Evolutionary conservation across 2,797 vertebrate genomes (phyloP), one percentile per base, ranked within the genome.

Genomic region (Cossypha caffra): DNA sequence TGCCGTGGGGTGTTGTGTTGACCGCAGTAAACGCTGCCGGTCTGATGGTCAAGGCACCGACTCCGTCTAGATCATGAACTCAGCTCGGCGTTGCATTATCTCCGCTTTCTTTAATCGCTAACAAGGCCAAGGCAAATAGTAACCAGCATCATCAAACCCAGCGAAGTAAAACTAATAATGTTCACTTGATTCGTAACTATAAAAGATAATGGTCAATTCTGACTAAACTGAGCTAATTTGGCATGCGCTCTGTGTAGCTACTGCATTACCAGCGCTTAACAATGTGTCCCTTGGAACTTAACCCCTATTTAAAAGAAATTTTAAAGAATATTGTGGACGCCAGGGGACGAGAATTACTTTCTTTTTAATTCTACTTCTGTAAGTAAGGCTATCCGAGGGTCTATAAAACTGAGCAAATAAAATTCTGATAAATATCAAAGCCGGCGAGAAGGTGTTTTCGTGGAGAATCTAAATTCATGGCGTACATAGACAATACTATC

Each of bases 131-230:
- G 96, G 95, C 94, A 97, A 96, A 97, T 93, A 96, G 94, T 96
- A 96, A 97, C 80, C 75, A 51, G 59, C 88, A 81, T 75, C 94
- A 74, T 97, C 95, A 96, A 97, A 95, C 31, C 38, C 93, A 91
- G 61, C 87, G 83, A 90, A 96, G 86, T 93, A 97, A 97, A 97
- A 98, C 86, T 96, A 95, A 95, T 97, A 97, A 97, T 89, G 96
- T 78, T 96, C 94, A 33, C 97, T 97, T 97, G 96, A 97, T 97
- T 97, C 96, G 96, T 97, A 96, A 98, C 96, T 97, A 97, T 98
- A 97, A 98, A 97, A 97, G 96, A 97, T 98, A 98, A 98, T 97
- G 96, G 96, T 97, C 97, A 98, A 97, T 97, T 97, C 93, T 94
- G 94, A 83, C 96, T 96, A 96, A 96, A 96, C 90, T 81, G 88